These are phyloP conservation scores for Cheilosia urbana DNA, from an alignment of 2,888 invertebrate genomes.

Conservation along the genomic window DNA sequence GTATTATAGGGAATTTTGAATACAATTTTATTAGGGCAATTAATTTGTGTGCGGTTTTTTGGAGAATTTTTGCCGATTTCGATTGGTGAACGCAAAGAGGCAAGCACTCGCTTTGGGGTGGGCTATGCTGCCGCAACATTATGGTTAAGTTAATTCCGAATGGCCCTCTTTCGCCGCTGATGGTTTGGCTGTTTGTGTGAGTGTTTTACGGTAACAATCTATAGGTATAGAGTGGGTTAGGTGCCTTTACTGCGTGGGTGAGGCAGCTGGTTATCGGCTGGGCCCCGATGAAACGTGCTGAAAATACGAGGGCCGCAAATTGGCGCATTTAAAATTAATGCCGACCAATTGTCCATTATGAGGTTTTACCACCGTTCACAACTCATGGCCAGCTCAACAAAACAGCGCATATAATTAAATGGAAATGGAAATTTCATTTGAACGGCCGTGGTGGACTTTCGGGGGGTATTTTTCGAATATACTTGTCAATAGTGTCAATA, in stretches of 20 bases:
- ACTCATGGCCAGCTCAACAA: not conserved
- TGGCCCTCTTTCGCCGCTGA: conserved; percentile 13
- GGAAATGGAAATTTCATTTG: conserved; percentile 45
- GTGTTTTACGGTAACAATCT: conserved; percentile 52
- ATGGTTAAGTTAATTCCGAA: conserved; percentile 51
- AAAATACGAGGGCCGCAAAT: conserved; percentile 66
- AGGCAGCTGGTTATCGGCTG: too few species aligned
- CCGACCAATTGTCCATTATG: conserved; percentile 62
- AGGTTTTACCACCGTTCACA: conserved; percentile 35
- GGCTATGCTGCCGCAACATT: conserved; percentile 59
- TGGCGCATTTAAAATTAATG: conserved; percentile 69
- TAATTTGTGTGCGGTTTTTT: conserved; percentile 65
- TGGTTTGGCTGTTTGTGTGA: not conserved
- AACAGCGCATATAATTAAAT: conserved; percentile 29
- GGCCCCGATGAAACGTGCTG: conserved; percentile 43
- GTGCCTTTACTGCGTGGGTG: not conserved
- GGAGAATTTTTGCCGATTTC: not conserved
- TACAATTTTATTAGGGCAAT: conserved; percentile 73
- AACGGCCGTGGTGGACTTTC: not conserved
- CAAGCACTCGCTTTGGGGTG: conserved; percentile 13
- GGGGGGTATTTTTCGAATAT: not conserved
- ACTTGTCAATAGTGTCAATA: too few species aligned
- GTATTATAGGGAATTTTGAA: conserved; percentile 65
- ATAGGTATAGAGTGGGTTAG: conserved; percentile 23
- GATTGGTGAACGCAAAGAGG: not conserved